These are phyloP conservation scores for Pelagia noctiluca DNA, from an alignment of 30 jellyfish, hydroid and myxozoan genomes.

Conservation along the genomic window DNA sequence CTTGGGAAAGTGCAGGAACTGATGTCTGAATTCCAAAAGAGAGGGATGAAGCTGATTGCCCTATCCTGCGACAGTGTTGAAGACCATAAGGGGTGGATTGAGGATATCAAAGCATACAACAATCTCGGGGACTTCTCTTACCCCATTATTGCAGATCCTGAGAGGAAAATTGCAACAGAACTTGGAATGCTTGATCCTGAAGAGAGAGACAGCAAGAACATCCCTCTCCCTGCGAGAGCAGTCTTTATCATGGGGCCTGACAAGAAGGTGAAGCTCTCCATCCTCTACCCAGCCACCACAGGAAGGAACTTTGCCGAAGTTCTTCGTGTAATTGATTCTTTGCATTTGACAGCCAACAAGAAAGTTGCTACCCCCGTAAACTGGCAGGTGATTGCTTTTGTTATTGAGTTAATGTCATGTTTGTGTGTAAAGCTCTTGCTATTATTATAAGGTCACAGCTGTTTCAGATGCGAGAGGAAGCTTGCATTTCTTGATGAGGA, in stretches of 20 bases:
- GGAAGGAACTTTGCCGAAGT: constrained; percentile 97
- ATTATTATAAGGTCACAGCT: not conserved
- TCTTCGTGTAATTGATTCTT: constrained; percentile 91
- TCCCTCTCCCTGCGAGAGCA: constrained; percentile 94
- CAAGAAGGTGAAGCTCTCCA: constrained; percentile 83
- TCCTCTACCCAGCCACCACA: constrained; percentile 99
- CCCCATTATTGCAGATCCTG: constrained; percentile 98
- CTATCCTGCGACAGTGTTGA: constrained; percentile 96
- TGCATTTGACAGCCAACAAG: constrained; percentile 94
- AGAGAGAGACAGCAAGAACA: constrained; percentile 90
- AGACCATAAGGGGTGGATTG: constrained; percentile 92
- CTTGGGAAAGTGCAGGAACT: constrained; percentile 84
- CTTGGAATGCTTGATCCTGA: constrained; percentile 98
- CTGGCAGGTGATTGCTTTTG: constrained; percentile 75
- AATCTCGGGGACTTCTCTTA: constrained; percentile 55
- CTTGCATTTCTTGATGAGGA: too few relatives aligned
- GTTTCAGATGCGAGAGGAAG: too few relatives aligned
- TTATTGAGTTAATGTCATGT: not conserved
- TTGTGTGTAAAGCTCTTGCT: not conserved
- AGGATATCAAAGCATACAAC: constrained; percentile 90
- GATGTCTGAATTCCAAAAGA: constrained; percentile 83
- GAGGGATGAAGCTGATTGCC: constrained; percentile 93
- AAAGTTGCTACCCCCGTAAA: constrained; percentile 99
- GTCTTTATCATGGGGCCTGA: constrained; percentile 97
- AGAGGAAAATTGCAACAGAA: constrained; percentile 75